These are phyloP conservation scores for Diachasma alloeum DNA, from an alignment of 1,140 invertebrate genomes.

Conservation along the genomic window DNA sequence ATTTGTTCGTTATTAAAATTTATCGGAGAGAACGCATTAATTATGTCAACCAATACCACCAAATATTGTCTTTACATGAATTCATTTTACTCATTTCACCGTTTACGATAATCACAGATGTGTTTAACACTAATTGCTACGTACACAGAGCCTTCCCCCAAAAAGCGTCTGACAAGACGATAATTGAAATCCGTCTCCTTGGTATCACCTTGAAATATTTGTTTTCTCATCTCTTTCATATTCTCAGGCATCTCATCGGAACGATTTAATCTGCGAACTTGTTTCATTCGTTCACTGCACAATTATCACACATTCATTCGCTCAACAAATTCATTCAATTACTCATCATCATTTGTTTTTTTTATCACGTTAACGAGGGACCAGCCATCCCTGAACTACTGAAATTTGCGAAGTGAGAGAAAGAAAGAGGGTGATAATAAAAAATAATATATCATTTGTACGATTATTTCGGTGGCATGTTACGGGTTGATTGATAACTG, in stretches of 20 bases:
- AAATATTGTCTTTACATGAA: slow-evolving; percentile 39
- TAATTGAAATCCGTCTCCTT: neutral
- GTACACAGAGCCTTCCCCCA: slow-evolving; percentile 46
- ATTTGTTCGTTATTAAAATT: neutral
- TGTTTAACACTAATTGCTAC: slow-evolving; percentile 50
- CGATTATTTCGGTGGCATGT: slow-evolving; percentile 15
- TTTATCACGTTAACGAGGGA: too few relatives aligned
- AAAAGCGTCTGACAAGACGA: slow-evolving; percentile 40
- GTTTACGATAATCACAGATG: slow-evolving; percentile 57
- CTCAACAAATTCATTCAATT: neutral
- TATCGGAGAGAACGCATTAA: neutral
- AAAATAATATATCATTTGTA: slow-evolving; percentile 20
- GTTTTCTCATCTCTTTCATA: slow-evolving; percentile 15
- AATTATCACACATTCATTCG: slow-evolving; percentile 5
- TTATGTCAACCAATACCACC: slow-evolving; percentile 1
- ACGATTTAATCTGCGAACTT: slow-evolving; percentile 31
- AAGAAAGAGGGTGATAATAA: neutral
- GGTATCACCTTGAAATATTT: neutral
- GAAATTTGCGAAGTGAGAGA: neutral
- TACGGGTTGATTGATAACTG: neutral
- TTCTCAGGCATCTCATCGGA: slow-evolving; percentile 12
- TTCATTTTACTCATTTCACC: slow-evolving; percentile 5
- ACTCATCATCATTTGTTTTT: too few relatives aligned
- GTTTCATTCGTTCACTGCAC: neutral
- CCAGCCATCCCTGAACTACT: neutral